Conservation (phyloP, 2,113 vertebrate genomes). For the Ictidomys tridecemlineatus region DNA sequence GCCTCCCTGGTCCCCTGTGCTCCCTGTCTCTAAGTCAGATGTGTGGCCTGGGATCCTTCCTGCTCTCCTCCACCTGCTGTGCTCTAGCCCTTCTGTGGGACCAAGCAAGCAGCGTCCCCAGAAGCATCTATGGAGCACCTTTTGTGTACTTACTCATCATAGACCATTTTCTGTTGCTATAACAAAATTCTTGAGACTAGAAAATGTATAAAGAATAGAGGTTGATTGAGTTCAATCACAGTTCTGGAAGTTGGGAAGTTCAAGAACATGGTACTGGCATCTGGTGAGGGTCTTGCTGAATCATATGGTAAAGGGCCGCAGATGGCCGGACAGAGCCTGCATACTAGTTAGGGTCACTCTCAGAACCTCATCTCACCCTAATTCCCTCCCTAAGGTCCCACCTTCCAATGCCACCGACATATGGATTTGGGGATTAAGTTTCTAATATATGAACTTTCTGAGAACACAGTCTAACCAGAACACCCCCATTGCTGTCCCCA, state of each 20-base stretch:
- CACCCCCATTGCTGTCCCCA: not conserved
- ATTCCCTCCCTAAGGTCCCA: not conserved
- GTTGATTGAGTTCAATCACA: not conserved
- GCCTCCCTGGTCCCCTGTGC: accelerated
- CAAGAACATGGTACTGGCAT: not conserved
- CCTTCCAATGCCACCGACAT: not conserved
- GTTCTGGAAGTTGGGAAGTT: no score
- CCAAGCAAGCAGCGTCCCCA: not conserved
- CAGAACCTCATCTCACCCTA: not conserved
- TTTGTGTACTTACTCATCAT: not conserved
- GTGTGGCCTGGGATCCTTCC: not conserved
- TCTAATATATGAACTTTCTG: not conserved
- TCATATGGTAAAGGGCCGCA: not conserved
- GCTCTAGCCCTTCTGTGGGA: not conserved
- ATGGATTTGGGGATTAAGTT: not conserved
- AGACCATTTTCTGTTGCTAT: not conserved
- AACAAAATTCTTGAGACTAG: not conserved
- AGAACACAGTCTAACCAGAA: not conserved
- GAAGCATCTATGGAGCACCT: not conserved
- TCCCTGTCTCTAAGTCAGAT: not conserved
- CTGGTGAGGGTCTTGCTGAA: not conserved
- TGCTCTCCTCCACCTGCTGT: not conserved
- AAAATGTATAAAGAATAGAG: not conserved
- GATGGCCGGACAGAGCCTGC: not conserved
- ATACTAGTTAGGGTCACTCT: not conserved